Conservation (phyloP, 1,140 invertebrate genomes). For the Diabrotica virgifera region DNA sequence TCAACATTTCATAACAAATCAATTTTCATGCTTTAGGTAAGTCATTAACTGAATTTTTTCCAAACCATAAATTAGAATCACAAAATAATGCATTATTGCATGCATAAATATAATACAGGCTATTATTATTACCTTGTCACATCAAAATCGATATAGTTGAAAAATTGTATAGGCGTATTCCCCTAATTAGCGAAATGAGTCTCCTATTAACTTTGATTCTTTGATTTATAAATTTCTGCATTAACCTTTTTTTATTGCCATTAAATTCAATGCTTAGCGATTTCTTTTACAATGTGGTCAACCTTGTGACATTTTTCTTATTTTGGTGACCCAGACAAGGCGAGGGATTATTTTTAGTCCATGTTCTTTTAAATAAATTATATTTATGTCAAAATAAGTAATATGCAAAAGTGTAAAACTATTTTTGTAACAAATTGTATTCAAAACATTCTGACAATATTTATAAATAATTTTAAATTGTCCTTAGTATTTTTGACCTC, state of each 20-base stretch:
- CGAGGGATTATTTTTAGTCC: background rate
- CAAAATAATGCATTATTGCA: background rate
- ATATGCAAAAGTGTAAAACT: no score
- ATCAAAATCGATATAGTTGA: background rate
- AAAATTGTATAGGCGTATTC: background rate
- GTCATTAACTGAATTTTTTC: background rate
- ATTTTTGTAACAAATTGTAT: no score
- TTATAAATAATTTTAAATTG: no score
- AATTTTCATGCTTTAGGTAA: conserved; percentile 2
- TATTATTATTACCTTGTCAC: background rate
- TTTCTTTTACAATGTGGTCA: background rate
- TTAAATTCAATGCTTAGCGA: no score
- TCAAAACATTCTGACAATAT: no score
- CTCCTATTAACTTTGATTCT: no score
- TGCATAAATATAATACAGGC: background rate
- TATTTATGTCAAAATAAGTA: no score
- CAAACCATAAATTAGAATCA: no score
- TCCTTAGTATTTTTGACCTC: no score
- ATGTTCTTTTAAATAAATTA: no score
- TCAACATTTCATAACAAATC: conserved; percentile 1
- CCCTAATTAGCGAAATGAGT: background rate
- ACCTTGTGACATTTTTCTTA: background rate
- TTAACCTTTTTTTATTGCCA: no score
- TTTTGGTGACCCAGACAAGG: background rate
- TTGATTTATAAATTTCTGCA: no score